phyloP scores from a whole-genome alignment of 2,113 vertebrate species.

The Thalassoma bifasciatum region DNA sequence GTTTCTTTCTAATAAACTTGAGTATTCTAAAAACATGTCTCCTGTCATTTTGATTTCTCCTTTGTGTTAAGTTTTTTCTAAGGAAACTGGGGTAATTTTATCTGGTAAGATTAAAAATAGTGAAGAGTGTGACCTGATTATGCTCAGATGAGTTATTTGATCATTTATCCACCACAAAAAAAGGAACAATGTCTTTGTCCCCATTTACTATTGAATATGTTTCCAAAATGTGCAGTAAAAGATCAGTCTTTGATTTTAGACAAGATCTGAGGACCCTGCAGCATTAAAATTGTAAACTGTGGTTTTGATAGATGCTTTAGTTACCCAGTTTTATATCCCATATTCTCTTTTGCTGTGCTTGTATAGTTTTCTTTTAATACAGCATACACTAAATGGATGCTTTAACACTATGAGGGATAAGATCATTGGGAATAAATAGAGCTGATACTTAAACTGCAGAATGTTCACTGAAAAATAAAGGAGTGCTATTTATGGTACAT shows the following conservation, averaged over 20 bases:
- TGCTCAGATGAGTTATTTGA: background rate
- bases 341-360: no score
- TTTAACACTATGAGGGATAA: background rate
- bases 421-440: background rate
- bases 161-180: background rate
- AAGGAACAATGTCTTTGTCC: background rate
- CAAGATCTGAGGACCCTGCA: background rate
- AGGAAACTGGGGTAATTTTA: background rate
- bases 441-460: background rate
- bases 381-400: background rate
- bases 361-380: no score
- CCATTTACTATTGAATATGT: background rate
- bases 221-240: background rate
- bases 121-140: background rate
- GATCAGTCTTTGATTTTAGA: background rate
- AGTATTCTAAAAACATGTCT: conserved; percentile 36
- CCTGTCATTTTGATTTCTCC: background rate
- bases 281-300: background rate
- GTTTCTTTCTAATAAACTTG: conserved; percentile 80
- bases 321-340: no score
- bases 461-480: no score
- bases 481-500: background rate
- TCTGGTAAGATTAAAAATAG: background rate
- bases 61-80: no score
- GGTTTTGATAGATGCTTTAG: no score